Conservation (phyloP, 92 coral and sea anemone species). For the Scolanthus callimorphus region DNA sequence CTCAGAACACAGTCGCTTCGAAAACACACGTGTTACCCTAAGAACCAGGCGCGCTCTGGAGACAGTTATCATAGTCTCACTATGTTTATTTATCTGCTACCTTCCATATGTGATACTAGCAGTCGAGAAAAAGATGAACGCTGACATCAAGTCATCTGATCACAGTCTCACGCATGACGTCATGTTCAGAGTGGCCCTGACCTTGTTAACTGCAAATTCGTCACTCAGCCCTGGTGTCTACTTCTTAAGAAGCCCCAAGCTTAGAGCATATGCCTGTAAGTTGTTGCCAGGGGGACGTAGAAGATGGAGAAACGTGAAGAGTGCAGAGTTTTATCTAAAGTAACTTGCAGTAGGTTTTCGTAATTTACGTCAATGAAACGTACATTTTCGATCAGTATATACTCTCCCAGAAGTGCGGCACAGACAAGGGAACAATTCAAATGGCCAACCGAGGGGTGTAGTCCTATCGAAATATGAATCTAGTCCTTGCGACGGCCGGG, state of each 20-base stretch:
- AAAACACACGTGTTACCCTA: neutral
- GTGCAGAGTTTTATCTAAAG: too few relatives aligned
- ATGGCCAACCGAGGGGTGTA: too few relatives aligned
- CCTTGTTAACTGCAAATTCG: constrained; percentile 7
- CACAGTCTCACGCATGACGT: constrained; percentile 10
- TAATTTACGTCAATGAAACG: too few relatives aligned
- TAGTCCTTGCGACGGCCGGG: too few relatives aligned
- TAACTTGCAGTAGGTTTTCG: too few relatives aligned
- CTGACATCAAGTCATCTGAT: neutral
- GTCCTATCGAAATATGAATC: too few relatives aligned
- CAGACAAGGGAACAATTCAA: too few relatives aligned
- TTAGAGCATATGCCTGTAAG: too few relatives aligned
- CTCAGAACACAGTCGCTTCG: neutral
- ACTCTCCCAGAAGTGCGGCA: too few relatives aligned
- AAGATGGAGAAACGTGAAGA: too few relatives aligned
- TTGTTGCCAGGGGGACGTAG: too few relatives aligned
- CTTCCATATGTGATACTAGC: constrained; percentile 11
- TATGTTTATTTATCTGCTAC: neutral
- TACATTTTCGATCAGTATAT: too few relatives aligned
- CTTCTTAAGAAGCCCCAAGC: constrained; percentile 23
- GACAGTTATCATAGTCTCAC: neutral
- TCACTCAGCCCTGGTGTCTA: constrained; percentile 20
- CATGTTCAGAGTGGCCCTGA: constrained; percentile 3
- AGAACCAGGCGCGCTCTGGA: neutral
- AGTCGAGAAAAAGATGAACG: neutral